These are phyloP conservation scores for Dasypus novemcinctus DNA, from an alignment of 2,113 vertebrate species.

Conservation along the genomic window DNA sequence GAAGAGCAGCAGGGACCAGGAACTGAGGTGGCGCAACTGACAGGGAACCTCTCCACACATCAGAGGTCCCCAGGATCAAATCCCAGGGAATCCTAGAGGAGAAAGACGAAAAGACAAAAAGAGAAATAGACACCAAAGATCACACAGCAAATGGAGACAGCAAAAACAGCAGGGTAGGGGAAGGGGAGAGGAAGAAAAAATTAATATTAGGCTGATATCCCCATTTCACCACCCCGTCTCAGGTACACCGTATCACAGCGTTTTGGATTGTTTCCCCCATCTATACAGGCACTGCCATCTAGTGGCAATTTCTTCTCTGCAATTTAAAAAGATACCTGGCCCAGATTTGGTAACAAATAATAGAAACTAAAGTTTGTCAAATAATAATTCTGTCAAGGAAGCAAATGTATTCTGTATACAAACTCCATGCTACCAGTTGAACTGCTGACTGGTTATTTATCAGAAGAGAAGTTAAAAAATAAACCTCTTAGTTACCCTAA, in stretches of 20 bases:
- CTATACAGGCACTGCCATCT: constrained; percentile 50
- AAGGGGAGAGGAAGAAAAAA: too few relatives aligned
- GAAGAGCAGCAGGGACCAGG: too few relatives aligned
- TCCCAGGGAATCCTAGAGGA: too few relatives aligned
- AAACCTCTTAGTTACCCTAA: neutral
- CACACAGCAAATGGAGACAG: too few relatives aligned
- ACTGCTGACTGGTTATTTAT: neutral
- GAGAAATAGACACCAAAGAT: too few relatives aligned
- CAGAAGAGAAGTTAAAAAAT: neutral
- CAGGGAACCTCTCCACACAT: too few relatives aligned
- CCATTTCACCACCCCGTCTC: neutral
- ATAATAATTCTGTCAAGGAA: neutral
- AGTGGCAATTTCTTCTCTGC: constrained; percentile 18
- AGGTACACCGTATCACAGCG: neutral
- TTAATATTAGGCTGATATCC: neutral
- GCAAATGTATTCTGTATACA: neutral
- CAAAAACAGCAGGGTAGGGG: too few relatives aligned
- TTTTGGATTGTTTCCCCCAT: neutral
- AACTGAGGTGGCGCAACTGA: too few relatives aligned
- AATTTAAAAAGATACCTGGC: neutral
- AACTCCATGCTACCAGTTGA: neutral
- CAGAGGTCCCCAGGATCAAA: too few relatives aligned
- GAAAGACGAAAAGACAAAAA: too few relatives aligned
- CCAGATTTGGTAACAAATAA: neutral
- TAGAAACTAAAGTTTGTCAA: neutral